Base-by-base conservation (phyloP, 2,888 invertebrate species). In the Crossocerus cetratus region DNA sequence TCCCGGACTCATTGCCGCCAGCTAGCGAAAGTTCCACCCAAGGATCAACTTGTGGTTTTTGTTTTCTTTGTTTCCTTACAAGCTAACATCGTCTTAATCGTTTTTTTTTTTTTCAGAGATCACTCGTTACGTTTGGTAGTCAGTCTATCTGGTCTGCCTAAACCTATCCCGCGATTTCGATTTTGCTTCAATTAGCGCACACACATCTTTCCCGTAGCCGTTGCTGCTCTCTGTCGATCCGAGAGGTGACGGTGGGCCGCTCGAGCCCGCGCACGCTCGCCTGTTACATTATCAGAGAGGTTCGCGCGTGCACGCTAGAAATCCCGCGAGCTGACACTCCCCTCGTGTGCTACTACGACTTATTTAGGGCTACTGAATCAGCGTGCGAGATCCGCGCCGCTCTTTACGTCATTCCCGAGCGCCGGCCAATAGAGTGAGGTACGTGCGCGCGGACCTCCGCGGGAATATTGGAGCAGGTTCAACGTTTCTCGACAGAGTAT, bases 81-180 rank as follows among this genome's bases (percentile, higher is more conserved):
- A 82, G 65, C 76, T 74, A 74, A 80, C 70, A 62, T 71, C 69
- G 70, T 65, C 69, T 68, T 62, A 76, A 81, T 69, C 75, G 69
- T 71, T 70, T 69, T 43, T 57, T 71, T 68, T 55, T 65, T 59
- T 69, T 83, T 86, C 77, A 81, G 86, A 86, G 84, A 86, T 87
- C 86, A 84, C 82, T 83, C 82, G 81, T 87, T 85, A 84, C 85
- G 80, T 84, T 84, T 82, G 82, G 81, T 83, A 84, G 77, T 86
- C 86, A 86, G 86, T 87, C 86, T 86, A 86, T 86, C 83, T 82
- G 83, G 83, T 84, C 81, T 80, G 77, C 81, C 79, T 78, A 83
- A 86, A 74, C 78, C 78, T 83, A 83, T 76, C 78, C 76, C 72
- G 75, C 80, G 59, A 72, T 66, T 60, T 71, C 70, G 45, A 59